Evolutionary conservation across 2,797 vertebrate species (phyloP), one percentile per base, ranked within the genome.

Genomic region (Sibirionetta formosa): DNA sequence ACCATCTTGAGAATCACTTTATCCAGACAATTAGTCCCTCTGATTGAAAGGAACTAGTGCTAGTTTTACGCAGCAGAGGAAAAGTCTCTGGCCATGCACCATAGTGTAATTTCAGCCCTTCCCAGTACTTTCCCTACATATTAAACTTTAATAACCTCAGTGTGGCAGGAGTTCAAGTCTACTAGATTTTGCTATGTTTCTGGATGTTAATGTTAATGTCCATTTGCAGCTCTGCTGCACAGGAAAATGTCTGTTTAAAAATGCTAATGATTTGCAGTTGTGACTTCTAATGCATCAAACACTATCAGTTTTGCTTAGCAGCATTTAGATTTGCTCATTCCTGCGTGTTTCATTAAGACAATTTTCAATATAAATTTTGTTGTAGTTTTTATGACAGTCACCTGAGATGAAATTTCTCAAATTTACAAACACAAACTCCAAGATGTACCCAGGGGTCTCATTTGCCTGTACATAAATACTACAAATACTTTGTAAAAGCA

Each of bases 401-500:
- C 51, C 66, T 56, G 51, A 90, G 58, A 83, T 27, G 24, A 83
- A 90, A 76, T 90, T 72, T 83, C 13, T 0, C 53, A 76, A 81
- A 83, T 94, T 91, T 94, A 82, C 80, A 84, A 94, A 91, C 65
- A 35, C 27, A 10, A 60, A 12, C 38, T 66, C 66, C 36, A 76
- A 90, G 90, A n/a, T 4, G 35, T 70, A 73, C 91, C 66, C 91
- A 48, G 35, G 60, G 42, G 58, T 50, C 68, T 91, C 70, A 11
- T 91, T 96, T 85, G 20, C 35, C 70, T 36, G 35, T 54, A 63
- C 46, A 56, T 83, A 86, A 93, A 80, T 78, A 14, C 84, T 82
- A 73, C 68, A 92, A 93, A 90, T 92, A 63, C 15, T 93, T 75
- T 69, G 58, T 60, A 83, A 95, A 95, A 94, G 22, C 60, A 69